These are phyloP conservation scores for Elymnias hypermnestra DNA, from an alignment of 1,140 invertebrate species.

Conservation along the genomic window DNA sequence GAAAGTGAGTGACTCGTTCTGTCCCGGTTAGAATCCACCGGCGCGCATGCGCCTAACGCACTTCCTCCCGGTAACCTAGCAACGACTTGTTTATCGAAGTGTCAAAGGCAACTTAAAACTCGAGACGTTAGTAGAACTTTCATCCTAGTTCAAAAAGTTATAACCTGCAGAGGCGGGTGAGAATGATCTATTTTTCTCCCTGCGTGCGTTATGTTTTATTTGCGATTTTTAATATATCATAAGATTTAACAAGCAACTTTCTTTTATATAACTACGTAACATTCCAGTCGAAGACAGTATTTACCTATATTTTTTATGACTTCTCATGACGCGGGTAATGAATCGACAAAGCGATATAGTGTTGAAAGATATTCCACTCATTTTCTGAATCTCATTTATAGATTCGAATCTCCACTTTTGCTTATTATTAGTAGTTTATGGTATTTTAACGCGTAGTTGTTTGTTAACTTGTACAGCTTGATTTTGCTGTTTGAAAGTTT, in stretches of 20 bases:
- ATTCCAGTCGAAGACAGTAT: conserved; percentile 12
- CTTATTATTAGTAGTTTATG: conserved; percentile 8
- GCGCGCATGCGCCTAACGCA: too few species aligned
- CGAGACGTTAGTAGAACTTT: too few species aligned
- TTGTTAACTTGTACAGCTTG: conserved; percentile 15
- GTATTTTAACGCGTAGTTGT: conserved; percentile 6
- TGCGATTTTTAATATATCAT: background rate
- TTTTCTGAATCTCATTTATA: background rate
- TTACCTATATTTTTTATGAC: conserved; percentile 2
- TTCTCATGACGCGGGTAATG: conserved; percentile 19
- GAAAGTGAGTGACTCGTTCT: too few species aligned
- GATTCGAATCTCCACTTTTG: conserved; percentile 15
- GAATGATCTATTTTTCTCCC: too few species aligned
- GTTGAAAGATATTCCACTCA: conserved; percentile 24
- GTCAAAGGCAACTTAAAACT: too few species aligned
- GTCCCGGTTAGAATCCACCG: too few species aligned
- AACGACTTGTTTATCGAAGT: too few species aligned
- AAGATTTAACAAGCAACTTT: background rate
- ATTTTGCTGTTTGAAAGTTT: background rate
- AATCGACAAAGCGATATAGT: conserved; percentile 29
- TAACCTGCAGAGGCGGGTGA: too few species aligned
- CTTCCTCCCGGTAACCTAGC: too few species aligned
- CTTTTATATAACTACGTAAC: background rate
- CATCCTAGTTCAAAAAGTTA: too few species aligned
- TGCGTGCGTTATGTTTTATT: too few species aligned